phyloP scores from a whole-genome alignment of 2,888 invertebrate species.

The Poecilus cupreus region DNA sequence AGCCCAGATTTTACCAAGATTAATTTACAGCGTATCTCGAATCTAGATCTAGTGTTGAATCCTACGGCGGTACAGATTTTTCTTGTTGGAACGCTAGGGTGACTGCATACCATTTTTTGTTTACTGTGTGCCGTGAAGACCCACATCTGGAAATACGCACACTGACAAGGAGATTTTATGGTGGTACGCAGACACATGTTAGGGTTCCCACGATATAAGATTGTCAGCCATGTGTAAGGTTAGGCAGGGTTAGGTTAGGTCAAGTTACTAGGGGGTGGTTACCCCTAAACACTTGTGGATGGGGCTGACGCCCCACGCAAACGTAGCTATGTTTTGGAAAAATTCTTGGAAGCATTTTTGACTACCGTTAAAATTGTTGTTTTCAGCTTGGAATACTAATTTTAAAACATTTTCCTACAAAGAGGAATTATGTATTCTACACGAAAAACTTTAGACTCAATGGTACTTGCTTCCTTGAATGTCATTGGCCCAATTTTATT shows the following conservation, averaged over 20 bases:
- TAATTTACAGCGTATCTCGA: constrained; percentile 4
- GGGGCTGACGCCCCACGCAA: not conserved
- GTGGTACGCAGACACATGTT: constrained; percentile 69
- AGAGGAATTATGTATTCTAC: too few relatives aligned
- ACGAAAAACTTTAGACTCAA: too few relatives aligned
- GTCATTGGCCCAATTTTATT: too few relatives aligned
- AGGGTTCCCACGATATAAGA: constrained; percentile 69
- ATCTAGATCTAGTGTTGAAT: not conserved
- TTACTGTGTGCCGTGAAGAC: not conserved
- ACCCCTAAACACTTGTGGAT: constrained; percentile 62
- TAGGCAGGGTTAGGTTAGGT: constrained; percentile 66
- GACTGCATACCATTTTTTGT: constrained; percentile 36
- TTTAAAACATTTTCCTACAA: too few relatives aligned
- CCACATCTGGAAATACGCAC: not conserved
- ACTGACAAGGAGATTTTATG: not conserved
- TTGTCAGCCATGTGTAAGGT: constrained; percentile 67
- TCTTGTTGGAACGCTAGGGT: constrained; percentile 25
- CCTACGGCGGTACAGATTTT: not conserved
- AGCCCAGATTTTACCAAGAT: not conserved
- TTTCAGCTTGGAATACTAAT: too few relatives aligned
- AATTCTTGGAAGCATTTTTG: not conserved
- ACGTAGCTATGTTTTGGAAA: not conserved
- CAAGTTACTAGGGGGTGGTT: constrained; percentile 66
- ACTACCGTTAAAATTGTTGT: too few relatives aligned
- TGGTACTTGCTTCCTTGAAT: too few relatives aligned